phyloP scores from a whole-genome alignment of 2,888 invertebrate genomes.

The Lymantria dispar region DNA sequence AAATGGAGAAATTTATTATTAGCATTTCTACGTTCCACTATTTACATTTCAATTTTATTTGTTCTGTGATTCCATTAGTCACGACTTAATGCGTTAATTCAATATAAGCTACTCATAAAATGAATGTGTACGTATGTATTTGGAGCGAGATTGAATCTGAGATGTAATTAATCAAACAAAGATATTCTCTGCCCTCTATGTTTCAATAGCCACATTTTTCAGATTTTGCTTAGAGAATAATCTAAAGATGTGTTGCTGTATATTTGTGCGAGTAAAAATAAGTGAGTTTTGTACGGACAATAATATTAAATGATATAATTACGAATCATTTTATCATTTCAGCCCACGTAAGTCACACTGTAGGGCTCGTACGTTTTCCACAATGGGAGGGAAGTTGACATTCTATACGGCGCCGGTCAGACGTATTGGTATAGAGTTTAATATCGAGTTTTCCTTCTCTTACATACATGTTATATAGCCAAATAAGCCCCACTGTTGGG shows the following conservation, averaged over 20 bases:
- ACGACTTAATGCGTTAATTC: slow-evolving; percentile 70
- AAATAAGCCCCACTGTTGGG: too few relatives aligned
- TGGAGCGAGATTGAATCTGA: slow-evolving; percentile 33
- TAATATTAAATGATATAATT: too few relatives aligned
- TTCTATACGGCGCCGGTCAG: too few relatives aligned
- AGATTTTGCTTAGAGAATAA: neutral
- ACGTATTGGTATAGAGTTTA: too few relatives aligned
- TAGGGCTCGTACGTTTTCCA: too few relatives aligned
- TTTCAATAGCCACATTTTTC: neutral
- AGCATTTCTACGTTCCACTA: slow-evolving; percentile 77
- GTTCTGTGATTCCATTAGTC: slow-evolving; percentile 81
- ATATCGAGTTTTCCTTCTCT: too few relatives aligned
- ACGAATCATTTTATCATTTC: too few relatives aligned
- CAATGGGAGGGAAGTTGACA: too few relatives aligned
- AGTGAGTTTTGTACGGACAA: too few relatives aligned
- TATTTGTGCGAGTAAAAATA: too few relatives aligned
- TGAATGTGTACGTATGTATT: slow-evolving; percentile 37
- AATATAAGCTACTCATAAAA: slow-evolving; percentile 56
- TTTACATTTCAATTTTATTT: slow-evolving; percentile 82
- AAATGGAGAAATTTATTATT: slow-evolving; percentile 83
- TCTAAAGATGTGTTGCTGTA: neutral
- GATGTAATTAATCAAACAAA: slow-evolving; percentile 48
- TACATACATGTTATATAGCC: too few relatives aligned
- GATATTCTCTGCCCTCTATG: slow-evolving; percentile 15
- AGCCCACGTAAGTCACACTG: too few relatives aligned